Conservation (phyloP, 1,140 invertebrate species). For the Drosophila serrata region DNA sequence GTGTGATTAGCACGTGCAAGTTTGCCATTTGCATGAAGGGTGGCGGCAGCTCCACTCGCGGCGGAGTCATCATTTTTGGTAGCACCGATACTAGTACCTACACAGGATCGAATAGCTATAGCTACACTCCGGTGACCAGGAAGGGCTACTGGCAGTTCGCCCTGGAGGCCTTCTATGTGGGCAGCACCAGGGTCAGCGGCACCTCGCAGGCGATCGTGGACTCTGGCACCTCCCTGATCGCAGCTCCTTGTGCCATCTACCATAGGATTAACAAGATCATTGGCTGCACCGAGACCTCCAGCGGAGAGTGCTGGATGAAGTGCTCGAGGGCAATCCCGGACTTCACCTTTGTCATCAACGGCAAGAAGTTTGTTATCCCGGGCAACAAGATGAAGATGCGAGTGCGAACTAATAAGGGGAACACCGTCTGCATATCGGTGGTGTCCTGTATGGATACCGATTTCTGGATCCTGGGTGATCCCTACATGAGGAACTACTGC, state of each 20-base stretch:
- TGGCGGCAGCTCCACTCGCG: constrained; percentile 35
- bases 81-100: constrained; percentile 36
- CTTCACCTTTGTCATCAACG: constrained; percentile 22
- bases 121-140: constrained; percentile 56
- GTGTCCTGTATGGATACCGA: background rate
- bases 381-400: constrained; percentile 27
- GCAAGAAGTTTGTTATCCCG: background rate
- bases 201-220: constrained; percentile 89
- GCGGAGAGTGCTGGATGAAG: constrained; percentile 39
- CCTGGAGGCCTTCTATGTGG: constrained; percentile 36
- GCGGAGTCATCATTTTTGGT: constrained; percentile 44
- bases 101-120: constrained; percentile 37
- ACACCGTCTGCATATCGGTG: constrained; percentile 33
- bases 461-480: constrained; percentile 40
- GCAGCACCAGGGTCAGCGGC: constrained; percentile 47
- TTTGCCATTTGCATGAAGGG: constrained; percentile 97
- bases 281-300: constrained; percentile 45
- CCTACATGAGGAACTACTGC: constrained; percentile 30
- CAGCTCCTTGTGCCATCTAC: constrained; percentile 88
- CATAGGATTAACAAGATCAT: constrained; percentile 50
- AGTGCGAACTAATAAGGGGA: constrained; percentile 28
- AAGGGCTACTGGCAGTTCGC: constrained; percentile 68
- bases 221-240: constrained; percentile 91
- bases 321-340: constrained; percentile 26
- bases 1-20: constrained; percentile 90